Base-by-base conservation (phyloP, 2,113 vertebrate genomes). In the Turdus rufiventris region DNA sequence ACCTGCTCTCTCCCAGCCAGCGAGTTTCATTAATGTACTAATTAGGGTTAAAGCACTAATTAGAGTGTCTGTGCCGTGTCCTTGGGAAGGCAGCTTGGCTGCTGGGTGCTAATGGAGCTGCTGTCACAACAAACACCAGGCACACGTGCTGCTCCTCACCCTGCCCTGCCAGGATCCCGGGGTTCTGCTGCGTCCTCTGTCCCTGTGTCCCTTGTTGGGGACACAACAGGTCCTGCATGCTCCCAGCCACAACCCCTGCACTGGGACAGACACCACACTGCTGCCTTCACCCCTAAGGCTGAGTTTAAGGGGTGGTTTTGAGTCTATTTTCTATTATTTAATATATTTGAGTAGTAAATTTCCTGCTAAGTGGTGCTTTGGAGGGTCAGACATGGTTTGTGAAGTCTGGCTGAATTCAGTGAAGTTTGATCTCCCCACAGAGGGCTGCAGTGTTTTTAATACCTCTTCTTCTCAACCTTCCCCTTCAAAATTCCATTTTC, bases 21-120 rank as follows among this genome's bases (percentile, higher is more conserved):
- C 0, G 2, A 58, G 26, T 65, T 74, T 74, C 47, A 83, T 96
- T 88, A 88, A 40, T 0, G 9, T 4, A 70, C 71, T 93, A 88
- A 95, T 96, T 85, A 85, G 91, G 60, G 58, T 95, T 85, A 77
- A 83, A 1, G 12, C 28, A 58, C 60, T 94, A 89, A 96, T 96
- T 85, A 93, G 91, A 43, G 54, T 6, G 73, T 72, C 89, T 91
- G 47, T 14, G 15, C 62, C 45, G 24, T 1, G 38, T 88, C 93
- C 84, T 87, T 31, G 54, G 89, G 95, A 77, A 94, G 93, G 83
- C 8, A 7, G 51, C 73, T 91, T 85, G 65, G 31, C 72, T 88
- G 36, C 85, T 72, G 1, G 7, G 56, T 86, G 85, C 75, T 84
- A 80, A 91, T 81, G 72, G 56, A 80, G 45, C 75, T 1, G n/a